Evolutionary conservation across 2,888 invertebrate species (phyloP), one percentile per base, ranked within the genome.

Genomic region (Hypsopygia costalis): DNA sequence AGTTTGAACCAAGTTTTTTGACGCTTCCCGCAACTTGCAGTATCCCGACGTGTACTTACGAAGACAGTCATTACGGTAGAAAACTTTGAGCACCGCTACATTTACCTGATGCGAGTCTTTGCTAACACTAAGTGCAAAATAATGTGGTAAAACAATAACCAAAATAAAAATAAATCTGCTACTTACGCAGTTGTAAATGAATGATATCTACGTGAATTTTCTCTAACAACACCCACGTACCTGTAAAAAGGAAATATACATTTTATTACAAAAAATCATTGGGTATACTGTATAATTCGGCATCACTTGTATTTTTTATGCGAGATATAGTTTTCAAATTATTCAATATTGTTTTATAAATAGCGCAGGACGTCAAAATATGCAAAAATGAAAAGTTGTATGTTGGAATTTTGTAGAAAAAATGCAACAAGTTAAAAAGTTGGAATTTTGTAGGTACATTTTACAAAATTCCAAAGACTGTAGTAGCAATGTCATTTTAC

Each of bases 171-270:
- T 55, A 69, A 72, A 65, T 69, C 69, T 67, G 63, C 75, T 79
- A 85, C 86, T 86, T 81, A 86, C 82, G 70, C 70, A 76, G 64
- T 71, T 52, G 52, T 52, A 65, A 75, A 72, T 66, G 62, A 71
- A 77, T 67, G 67, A 70, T 65, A 77, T 69, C 65, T 73, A 78
- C 63, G 64, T 73, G 62, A 68, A 73, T 47, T 71, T 78, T 78
- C 75, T 78, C 69, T 81, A 78, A 69, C 74, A 72, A 77, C 74
- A 73, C 67, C 68, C 69, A 87, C 87, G 71, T 87, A 87, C 87
- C 86, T 86, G 83, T 1, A 72, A 81, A 33, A 29, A 8, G n/a
- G 21, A 32, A 11, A 32, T 22, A 20, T 6, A 11, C 16, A 41
- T 39, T 22, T 30, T 31, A 22, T 27, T 35, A 27, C n/a, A n/a